Evolutionary conservation across 2,888 invertebrate genomes (phyloP).

Genomic region (Melieria crassipennis): DNA sequence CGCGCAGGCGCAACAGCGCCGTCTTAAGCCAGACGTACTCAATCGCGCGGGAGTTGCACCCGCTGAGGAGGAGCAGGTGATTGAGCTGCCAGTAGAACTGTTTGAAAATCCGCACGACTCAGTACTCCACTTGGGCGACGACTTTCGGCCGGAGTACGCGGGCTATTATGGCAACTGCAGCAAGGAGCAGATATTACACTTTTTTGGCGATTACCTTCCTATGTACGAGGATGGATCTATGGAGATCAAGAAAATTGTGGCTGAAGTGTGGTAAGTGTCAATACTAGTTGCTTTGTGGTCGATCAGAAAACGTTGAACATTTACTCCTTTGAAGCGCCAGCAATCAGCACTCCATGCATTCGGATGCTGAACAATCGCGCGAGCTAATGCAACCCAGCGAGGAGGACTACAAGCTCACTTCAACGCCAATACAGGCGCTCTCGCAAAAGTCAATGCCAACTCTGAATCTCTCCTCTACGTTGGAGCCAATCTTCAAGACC

Average conservation of each 20-base stretch:
- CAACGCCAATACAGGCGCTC: slow-evolving; percentile 14
- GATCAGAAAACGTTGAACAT: not conserved
- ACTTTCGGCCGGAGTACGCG: slow-evolving; percentile 48
- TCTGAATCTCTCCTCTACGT: slow-evolving; percentile 42
- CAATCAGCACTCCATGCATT: slow-evolving; percentile 9
- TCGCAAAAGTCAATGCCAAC: slow-evolving; percentile 20
- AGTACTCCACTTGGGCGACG: slow-evolving; percentile 47
- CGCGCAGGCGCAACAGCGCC: slow-evolving; percentile 30
- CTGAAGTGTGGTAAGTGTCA: slow-evolving; percentile 39
- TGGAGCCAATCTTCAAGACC: slow-evolving; percentile 48
- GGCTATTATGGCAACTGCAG: slow-evolving; percentile 51
- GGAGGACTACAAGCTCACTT: slow-evolving; percentile 13
- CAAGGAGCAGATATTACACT: slow-evolving; percentile 45
- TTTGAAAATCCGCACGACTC: slow-evolving; percentile 54
- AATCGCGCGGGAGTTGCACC: slow-evolving; percentile 3
- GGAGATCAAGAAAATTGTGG: slow-evolving; percentile 43
- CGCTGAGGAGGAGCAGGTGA: slow-evolving; percentile 46
- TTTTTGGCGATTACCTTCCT: slow-evolving; percentile 51
- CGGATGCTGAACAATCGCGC: slow-evolving; percentile 13
- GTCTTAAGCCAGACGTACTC: slow-evolving; percentile 20
- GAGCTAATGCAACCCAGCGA: slow-evolving; percentile 20
- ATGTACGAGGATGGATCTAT: slow-evolving; percentile 48
- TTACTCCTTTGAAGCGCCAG: slow-evolving; percentile 23
- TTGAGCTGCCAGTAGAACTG: slow-evolving; percentile 48
- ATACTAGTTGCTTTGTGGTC: not conserved